Percentiles rank a stretch among this genome's conserved stretches.
Evolutionary conservation across 2,888 invertebrate genomes (phyloP).

Genomic region (Pherbina coryleti): DNA sequence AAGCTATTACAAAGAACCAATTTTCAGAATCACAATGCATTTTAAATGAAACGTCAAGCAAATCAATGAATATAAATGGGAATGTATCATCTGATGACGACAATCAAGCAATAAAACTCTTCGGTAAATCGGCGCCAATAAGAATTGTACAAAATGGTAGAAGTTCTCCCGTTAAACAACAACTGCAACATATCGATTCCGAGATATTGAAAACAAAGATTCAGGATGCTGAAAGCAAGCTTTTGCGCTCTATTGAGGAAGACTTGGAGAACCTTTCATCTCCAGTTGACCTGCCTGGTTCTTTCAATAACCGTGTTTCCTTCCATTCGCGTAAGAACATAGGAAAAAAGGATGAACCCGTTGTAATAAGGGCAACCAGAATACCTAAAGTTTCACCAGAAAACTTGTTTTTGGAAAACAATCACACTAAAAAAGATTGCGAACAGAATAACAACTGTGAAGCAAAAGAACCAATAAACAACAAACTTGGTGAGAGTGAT

Average conservation of each 20-base stretch:
- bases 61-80: slow-evolving; percentile 60
- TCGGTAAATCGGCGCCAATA: slow-evolving; percentile 78
- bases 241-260: slow-evolving; percentile 63
- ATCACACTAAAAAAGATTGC: slow-evolving; percentile 63
- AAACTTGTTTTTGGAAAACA: slow-evolving; percentile 66
- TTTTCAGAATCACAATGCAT: slow-evolving; percentile 41
- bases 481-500: slow-evolving; percentile 8
- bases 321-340: slow-evolving; percentile 59
- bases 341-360: slow-evolving; percentile 61
- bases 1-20: slow-evolving; percentile 49
- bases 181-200: slow-evolving; percentile 78
- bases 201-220: slow-evolving; percentile 72
- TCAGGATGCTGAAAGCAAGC: slow-evolving; percentile 64
- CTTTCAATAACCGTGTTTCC: slow-evolving; percentile 58
- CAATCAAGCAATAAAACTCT: slow-evolving; percentile 58
- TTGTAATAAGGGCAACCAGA: slow-evolving; percentile 66
- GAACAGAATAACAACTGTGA: slow-evolving; percentile 60
- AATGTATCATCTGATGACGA: slow-evolving; percentile 54
- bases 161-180: slow-evolving; percentile 75
- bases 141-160: slow-evolving; percentile 75
- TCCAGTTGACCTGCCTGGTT: slow-evolving; percentile 66
- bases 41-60: slow-evolving; percentile 48
- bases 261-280: slow-evolving; percentile 66
- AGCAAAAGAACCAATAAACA: slow-evolving; percentile 19
- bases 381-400: slow-evolving; percentile 68